Base-by-base conservation (phyloP, 2,888 invertebrate genomes). In the Dromius quadrimaculatus region DNA sequence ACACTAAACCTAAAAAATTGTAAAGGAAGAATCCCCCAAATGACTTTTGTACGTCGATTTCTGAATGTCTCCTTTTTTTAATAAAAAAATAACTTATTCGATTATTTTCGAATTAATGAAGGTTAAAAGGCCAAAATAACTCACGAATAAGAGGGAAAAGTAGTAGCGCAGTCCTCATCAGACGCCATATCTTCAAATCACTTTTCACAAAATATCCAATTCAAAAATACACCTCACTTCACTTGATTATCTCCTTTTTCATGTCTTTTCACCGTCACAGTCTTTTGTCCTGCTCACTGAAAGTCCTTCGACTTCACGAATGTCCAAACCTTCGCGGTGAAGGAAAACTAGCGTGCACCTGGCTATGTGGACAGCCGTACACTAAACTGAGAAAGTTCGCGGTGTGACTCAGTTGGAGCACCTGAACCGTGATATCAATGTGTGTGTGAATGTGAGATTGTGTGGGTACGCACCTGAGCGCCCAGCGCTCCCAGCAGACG, bases 101-200 rank as follows among this genome's bases (percentile, higher is more conserved):
- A n/a, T n/a, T n/a, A n/a, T n/a, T n/a, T n/a, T n/a, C n/a, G n/a
- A n/a, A n/a, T n/a, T n/a, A n/a, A n/a, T n/a, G n/a, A n/a, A n/a
- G n/a, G n/a, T n/a, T n/a, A n/a, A n/a, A n/a, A n/a, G n/a, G n/a
- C n/a, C n/a, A n/a, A n/a, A n/a, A n/a, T n/a, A 71, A 80, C 82
- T 82, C 80, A 83, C 82, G 79, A 78, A 72, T 82, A 83, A 62
- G 80, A n/a, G 17, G 68, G 76, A 74, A 78, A 81, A 54, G 81
- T 78, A 54, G 78, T 78, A 71, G 77, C 81, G 76, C 82, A 82
- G 77, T 83, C 83, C 79, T 83, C 83, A 76, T 83, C 83, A 69
- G 83, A 83, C 74, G 83, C 82, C 83, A 82, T 83, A 71, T 76
- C 41, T 36, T 13, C 9, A 3, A n/a, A 11, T 36, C 41, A 41